These are phyloP conservation scores for Sprattus sprattus DNA, from an alignment of 2,113 vertebrate species.

Conservation along the genomic window DNA sequence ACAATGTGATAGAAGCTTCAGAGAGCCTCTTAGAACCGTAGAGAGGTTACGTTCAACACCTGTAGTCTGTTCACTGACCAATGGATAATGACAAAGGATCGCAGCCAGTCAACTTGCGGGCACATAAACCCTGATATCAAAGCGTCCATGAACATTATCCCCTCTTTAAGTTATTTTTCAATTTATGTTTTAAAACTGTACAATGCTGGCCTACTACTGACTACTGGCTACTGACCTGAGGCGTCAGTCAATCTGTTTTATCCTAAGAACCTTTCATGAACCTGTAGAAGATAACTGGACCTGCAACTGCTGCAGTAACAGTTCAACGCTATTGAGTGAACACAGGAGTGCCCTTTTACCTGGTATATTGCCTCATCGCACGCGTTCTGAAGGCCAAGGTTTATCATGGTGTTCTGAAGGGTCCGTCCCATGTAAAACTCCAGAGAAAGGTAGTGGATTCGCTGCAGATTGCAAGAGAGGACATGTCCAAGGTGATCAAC, in stretches of 20 bases:
- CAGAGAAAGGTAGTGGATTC: conserved; percentile 85
- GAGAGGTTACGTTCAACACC: neutral
- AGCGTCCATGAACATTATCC: too few relatives aligned
- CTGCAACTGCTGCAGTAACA: neutral
- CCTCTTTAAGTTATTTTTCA: too few relatives aligned
- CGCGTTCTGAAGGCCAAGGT: conserved; percentile 82
- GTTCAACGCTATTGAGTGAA: neutral
- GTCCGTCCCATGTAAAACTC: conserved; percentile 93
- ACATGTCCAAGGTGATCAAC: neutral
- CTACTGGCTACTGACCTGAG: neutral
- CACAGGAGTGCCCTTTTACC: conserved; percentile 59
- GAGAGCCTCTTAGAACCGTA: neutral
- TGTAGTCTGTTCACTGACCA: neutral
- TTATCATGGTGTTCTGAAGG: conserved; percentile 89
- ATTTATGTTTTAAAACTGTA: neutral
- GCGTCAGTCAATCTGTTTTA: neutral
- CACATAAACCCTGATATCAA: neutral
- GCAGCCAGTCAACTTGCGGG: neutral
- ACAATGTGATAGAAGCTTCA: too few relatives aligned
- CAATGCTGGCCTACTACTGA: neutral
- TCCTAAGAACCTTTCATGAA: neutral
- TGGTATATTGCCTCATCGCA: conserved; percentile 88
- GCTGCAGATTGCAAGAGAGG: conserved; percentile 54
- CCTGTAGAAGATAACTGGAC: neutral
- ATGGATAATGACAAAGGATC: neutral